Conservation (phyloP, 2,797 vertebrate species). For the Sebastes flavidus region DNA sequence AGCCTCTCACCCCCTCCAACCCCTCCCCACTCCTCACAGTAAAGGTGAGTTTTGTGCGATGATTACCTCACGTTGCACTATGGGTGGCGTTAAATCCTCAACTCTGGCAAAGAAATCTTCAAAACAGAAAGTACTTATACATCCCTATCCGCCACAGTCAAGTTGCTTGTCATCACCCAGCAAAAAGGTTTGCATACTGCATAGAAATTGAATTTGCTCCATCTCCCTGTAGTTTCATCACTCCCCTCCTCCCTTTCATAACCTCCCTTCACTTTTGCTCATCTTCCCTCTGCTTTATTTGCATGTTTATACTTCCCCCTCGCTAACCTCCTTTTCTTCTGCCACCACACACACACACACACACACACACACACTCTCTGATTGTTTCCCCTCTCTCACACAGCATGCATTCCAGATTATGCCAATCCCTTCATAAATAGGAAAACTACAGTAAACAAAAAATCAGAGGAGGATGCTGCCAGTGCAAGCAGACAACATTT, state of each 20-base stretch:
- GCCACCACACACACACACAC: background rate
- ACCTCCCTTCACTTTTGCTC: constrained; percentile 1
- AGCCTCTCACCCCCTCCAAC: constrained; percentile 20
- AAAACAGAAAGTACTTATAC: constrained; percentile 22
- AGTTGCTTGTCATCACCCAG: constrained; percentile 19
- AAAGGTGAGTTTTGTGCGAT: constrained; percentile 58
- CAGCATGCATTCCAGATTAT: constrained; percentile 11
- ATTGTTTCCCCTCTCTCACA: background rate
- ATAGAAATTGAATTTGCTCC: constrained; percentile 5
- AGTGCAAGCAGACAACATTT: constrained; percentile 57
- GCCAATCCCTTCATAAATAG: constrained; percentile 11
- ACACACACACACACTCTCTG: background rate
- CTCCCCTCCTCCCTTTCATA: background rate
- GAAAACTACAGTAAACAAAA: constrained; percentile 45
- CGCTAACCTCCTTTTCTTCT: constrained; percentile 34
- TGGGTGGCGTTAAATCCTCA: constrained; percentile 48
- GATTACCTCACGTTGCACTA: constrained; percentile 45
- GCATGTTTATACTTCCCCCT: constrained; percentile 24
- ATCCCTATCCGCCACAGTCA: constrained; percentile 5
- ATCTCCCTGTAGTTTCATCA: constrained; percentile 12
- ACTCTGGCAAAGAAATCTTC: constrained; percentile 33
- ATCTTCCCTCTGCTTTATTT: constrained; percentile 27
- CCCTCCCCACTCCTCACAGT: constrained; percentile 11
- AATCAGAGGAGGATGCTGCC: constrained; percentile 35
- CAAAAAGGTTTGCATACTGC: constrained; percentile 17